Evolutionary conservation across 2,113 vertebrate species (phyloP).

Genomic region (Xiphophorus maculatus): DNA sequence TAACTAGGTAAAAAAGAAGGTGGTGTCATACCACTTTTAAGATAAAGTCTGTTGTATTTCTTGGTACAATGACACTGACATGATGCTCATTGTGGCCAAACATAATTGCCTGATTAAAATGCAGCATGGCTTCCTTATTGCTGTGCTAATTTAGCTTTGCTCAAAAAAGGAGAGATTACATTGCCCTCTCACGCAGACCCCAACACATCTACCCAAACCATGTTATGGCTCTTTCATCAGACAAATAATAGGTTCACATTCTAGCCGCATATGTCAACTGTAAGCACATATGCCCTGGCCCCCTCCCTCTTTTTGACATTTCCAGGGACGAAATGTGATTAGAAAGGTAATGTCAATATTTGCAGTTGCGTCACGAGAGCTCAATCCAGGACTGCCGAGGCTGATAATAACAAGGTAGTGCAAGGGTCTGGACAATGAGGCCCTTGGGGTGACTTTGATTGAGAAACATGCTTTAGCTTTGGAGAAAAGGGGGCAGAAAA

Average conservation of each 20-base stretch:
- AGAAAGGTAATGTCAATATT: conserved; percentile 66
- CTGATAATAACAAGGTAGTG: conserved; percentile 73
- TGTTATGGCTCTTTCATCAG: conserved; percentile 54
- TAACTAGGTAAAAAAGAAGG: conserved; percentile 42
- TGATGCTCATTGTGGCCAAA: conserved; percentile 79
- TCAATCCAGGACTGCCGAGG: conserved; percentile 44
- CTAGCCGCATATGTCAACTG: conserved; percentile 32
- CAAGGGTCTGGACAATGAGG: conserved; percentile 59
- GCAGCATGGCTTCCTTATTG: conserved; percentile 78
- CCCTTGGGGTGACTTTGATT: conserved; percentile 67
- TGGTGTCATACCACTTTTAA: conserved; percentile 26
- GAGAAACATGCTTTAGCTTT: conserved; percentile 41
- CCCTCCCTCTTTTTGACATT: conserved; percentile 55
- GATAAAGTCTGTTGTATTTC: conserved; percentile 56
- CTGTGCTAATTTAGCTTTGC: conserved; percentile 73
- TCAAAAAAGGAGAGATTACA: conserved; percentile 52
- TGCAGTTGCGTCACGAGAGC: conserved; percentile 60
- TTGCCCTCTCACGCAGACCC: conserved; percentile 33
- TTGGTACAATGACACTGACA: conserved; percentile 72
- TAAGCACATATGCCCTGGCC: conserved; percentile 31
- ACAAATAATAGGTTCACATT: conserved; percentile 50
- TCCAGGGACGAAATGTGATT: conserved; percentile 60
- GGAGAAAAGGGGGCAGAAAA: conserved; percentile 41
- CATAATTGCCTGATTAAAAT: conserved; percentile 82
- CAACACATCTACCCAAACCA: conserved; percentile 29